Evolutionary conservation across 2,113 vertebrate genomes (phyloP).

Genomic region (Aplodontia rufa): DNA sequence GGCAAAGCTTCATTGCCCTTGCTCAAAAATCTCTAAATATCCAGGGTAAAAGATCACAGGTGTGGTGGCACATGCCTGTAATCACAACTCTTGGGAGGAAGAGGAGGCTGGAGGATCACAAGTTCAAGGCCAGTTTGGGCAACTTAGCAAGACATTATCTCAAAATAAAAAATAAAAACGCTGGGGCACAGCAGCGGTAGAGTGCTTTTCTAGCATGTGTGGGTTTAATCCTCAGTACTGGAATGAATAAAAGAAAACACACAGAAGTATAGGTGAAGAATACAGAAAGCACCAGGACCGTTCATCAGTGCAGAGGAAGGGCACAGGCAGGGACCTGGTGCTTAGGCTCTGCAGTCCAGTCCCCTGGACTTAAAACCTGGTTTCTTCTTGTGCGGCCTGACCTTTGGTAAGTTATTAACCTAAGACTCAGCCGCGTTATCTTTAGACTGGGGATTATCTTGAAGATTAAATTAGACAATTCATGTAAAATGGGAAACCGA

Average conservation of each 20-base stretch:
- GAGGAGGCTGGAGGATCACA: not conserved
- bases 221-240: not conserved
- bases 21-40: not conserved
- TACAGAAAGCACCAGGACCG: fast-evolving
- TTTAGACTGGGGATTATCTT: not conserved
- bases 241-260: not conserved
- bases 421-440: not conserved
- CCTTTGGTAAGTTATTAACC: not conserved
- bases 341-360: not conserved
- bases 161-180: not conserved
- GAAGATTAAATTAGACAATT: not conserved
- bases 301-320: not conserved
- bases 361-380: not conserved
- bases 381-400: not conserved
- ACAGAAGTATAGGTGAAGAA: not conserved
- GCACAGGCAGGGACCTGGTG: no score
- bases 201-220: not conserved
- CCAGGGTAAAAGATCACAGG: not conserved
- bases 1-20: not conserved
- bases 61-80: not conserved
- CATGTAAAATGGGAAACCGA: not conserved
- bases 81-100: not conserved
- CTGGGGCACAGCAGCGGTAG: not conserved
- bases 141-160: not conserved
- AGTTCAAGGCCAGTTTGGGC: not conserved